Conservation (phyloP, 30 jellyfish, hydroid and myxozoan genomes). For the Phacellophora camtschatica region DNA sequence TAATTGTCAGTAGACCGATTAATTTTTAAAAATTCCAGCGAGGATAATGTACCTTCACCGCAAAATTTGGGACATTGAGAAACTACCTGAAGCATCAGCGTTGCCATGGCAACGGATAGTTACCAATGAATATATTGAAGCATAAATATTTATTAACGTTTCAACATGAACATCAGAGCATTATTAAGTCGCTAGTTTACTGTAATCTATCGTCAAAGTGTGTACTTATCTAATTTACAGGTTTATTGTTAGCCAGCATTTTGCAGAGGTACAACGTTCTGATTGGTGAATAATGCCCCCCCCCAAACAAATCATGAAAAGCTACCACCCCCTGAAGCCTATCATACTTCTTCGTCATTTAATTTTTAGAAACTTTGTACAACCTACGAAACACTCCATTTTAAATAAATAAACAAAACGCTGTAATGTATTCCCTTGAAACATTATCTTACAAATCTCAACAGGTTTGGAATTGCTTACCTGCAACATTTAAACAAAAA, state of each 20-base stretch:
- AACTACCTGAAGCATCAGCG: not conserved
- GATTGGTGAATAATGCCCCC: not conserved
- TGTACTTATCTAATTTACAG: not conserved
- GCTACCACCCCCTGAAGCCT: not conserved
- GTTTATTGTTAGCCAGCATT: not conserved
- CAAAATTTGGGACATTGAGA: not conserved
- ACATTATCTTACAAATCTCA: too few relatives aligned
- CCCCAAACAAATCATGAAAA: not conserved
- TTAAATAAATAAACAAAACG: too few relatives aligned
- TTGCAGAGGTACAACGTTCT: not conserved
- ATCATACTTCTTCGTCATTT: too few relatives aligned
- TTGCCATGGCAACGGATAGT: not conserved
- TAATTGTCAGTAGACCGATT: not conserved
- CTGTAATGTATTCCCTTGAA: too few relatives aligned
- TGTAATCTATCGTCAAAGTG: not conserved
- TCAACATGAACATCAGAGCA: not conserved
- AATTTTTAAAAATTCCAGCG: not conserved
- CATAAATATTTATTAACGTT: not conserved
- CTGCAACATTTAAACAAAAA: too few relatives aligned
- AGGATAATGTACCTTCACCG: not conserved
- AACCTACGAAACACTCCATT: too few relatives aligned
- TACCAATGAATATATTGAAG: not conserved
- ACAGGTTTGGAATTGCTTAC: too few relatives aligned
- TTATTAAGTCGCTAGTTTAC: not conserved
- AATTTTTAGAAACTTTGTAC: too few relatives aligned